phyloP scores from a whole-genome alignment of 2,797 vertebrate species.

The Leucoraja ocellata region DNA sequence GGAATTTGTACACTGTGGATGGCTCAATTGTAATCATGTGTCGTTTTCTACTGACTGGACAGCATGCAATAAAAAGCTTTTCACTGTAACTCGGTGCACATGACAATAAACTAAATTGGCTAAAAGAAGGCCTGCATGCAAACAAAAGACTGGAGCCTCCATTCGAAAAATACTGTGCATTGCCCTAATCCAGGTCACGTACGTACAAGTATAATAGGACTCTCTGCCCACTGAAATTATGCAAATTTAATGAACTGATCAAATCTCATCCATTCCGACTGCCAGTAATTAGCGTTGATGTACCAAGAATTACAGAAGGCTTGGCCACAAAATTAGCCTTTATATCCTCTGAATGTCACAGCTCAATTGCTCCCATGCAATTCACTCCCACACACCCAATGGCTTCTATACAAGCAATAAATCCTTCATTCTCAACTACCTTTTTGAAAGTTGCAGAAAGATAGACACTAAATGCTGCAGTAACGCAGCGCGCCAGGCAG shows the following conservation, averaged over 20 bases:
- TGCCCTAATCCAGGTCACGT: too few species aligned
- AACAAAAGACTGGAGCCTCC: not conserved
- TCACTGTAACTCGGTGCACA: too few species aligned
- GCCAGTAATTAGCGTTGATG: slow-evolving; percentile 29
- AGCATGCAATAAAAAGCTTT: too few species aligned
- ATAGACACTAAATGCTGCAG: too few species aligned
- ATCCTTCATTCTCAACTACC: not conserved
- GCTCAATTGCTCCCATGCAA: slow-evolving; percentile 3
- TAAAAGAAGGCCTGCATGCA: not conserved
- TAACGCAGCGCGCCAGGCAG: too few species aligned
- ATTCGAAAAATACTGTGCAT: not conserved
- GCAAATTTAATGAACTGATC: not conserved
- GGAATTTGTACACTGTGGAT: too few species aligned
- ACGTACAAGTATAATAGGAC: not conserved
- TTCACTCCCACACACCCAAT: slow-evolving; percentile 14
- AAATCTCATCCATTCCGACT: not conserved
- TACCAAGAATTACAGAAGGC: not conserved
- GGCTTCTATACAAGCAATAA: not conserved
- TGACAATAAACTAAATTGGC: too few species aligned
- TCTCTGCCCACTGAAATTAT: not conserved
- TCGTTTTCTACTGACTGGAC: too few species aligned
- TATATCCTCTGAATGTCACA: slow-evolving; percentile 5
- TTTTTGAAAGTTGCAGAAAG: not conserved
- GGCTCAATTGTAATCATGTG: too few species aligned
- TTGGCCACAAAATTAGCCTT: slow-evolving; percentile 4